phyloP scores from a whole-genome alignment of 2,113 vertebrate species.

The Antechinus stuartii region DNA sequence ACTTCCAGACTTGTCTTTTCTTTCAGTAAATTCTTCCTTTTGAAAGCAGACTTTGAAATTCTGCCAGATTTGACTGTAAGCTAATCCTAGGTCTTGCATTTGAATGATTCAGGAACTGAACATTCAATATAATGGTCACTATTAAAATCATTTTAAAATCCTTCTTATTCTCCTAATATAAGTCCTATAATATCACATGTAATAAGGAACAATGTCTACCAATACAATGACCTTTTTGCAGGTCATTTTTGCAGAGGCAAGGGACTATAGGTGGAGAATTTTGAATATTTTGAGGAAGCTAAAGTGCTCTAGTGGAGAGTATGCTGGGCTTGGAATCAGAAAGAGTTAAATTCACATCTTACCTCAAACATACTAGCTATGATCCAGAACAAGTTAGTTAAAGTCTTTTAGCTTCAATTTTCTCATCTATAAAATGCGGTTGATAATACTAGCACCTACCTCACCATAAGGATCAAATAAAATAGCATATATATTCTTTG shows the following conservation, averaged over 20 bases:
- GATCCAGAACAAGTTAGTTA: neutral
- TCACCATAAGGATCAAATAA: neutral
- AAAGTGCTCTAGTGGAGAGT: neutral
- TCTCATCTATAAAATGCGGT: neutral
- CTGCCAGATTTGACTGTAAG: neutral
- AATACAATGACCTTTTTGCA: neutral
- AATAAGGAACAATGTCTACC: neutral
- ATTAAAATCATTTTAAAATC: slow-evolving; percentile 41
- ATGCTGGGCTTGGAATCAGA: neutral
- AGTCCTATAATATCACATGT: neutral
- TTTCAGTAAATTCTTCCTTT: neutral
- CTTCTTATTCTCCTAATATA: neutral
- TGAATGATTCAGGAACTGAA: slow-evolving; percentile 10
- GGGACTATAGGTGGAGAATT: neutral
- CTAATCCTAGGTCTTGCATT: neutral
- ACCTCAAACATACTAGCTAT: neutral
- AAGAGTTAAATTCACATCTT: neutral
- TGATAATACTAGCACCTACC: neutral
- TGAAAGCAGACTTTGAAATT: slow-evolving; percentile 15
- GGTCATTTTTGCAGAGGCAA: neutral
- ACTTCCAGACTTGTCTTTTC: neutral
- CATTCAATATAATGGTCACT: neutral
- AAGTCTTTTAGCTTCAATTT: neutral
- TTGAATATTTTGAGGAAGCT: neutral
- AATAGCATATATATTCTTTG: neutral